Conservation (phyloP, 2,113 vertebrate species). For the Cichladusa arquata region DNA sequence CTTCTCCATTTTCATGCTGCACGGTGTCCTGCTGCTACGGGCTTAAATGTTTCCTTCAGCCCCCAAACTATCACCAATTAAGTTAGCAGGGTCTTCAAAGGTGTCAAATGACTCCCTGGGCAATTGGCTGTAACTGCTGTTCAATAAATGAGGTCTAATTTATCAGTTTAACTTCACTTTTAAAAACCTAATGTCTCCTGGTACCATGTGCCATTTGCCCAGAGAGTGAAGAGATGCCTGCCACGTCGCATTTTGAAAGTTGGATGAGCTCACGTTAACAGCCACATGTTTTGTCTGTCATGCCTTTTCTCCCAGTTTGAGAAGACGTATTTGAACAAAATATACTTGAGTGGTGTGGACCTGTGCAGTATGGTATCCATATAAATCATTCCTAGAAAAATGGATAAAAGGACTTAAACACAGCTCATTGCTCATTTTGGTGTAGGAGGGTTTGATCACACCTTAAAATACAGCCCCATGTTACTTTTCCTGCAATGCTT, state of each 20-base stretch:
- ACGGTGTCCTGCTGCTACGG: constrained; percentile 80
- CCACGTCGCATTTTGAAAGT: constrained; percentile 26
- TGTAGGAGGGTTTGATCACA: neutral
- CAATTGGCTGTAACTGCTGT: constrained; percentile 88
- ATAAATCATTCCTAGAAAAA: neutral
- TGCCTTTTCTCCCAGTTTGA: neutral
- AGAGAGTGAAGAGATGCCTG: constrained; percentile 42
- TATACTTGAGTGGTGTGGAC: neutral
- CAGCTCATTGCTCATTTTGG: neutral
- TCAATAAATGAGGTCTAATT: constrained; percentile 99
- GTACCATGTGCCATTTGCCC: constrained; percentile 70
- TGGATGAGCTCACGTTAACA: constrained; percentile 6
- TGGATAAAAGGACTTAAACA: neutral
- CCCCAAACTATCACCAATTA: constrained; percentile 94
- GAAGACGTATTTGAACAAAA: constrained; percentile 51
- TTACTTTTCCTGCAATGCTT: neutral
- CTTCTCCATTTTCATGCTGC: constrained; percentile 89
- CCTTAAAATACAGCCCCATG: neutral
- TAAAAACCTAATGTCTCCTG: constrained; percentile 82
- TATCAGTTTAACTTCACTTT: constrained; percentile 97
- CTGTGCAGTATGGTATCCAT: neutral
- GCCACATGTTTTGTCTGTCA: neutral
- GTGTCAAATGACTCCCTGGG: constrained; percentile 86
- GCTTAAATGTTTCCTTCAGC: constrained; percentile 87
- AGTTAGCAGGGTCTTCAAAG: constrained; percentile 86